phyloP scores from a whole-genome alignment of 2,113 vertebrate species.

The Ceyx melanurus region DNA sequence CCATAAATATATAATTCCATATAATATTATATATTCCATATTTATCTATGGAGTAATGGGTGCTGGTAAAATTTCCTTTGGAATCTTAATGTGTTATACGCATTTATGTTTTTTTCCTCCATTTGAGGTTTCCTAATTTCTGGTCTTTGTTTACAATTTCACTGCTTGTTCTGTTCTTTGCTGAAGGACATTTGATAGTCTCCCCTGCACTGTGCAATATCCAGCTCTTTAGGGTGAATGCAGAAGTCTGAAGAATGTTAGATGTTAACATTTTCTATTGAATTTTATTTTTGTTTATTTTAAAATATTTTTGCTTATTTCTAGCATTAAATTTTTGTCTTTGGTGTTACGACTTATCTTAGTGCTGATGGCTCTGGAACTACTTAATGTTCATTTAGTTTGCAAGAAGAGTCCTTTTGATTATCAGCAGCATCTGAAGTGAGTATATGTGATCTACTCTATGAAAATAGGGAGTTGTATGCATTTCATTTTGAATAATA shows the following conservation, averaged over 20 bases:
- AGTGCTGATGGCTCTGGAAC: conserved; percentile 66
- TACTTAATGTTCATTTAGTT: conserved; percentile 52
- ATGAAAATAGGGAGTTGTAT: background rate
- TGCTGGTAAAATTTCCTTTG: background rate
- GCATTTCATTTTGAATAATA: background rate
- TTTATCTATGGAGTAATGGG: background rate
- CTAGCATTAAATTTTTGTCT: conserved; percentile 70
- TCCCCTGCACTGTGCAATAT: rapidly evolving
- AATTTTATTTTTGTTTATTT: background rate
- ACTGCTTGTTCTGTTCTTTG: background rate
- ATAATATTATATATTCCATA: too few species aligned
- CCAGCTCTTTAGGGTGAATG: background rate
- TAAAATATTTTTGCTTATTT: background rate
- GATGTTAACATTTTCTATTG: background rate
- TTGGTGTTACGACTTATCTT: conserved; percentile 61
- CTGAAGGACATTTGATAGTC: background rate
- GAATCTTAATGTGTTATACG: background rate
- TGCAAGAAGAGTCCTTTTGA: conserved; percentile 40
- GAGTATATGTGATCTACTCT: conserved; percentile 21
- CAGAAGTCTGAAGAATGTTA: background rate
- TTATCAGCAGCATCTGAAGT: conserved; percentile 77
- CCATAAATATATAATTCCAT: too few species aligned
- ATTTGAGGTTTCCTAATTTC: background rate
- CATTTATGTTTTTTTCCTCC: background rate
- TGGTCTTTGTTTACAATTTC: background rate